Evolutionary conservation across 2,113 vertebrate species (phyloP), one percentile per base, ranked within the genome.

Genomic region (Irena cyanogastra): DNA sequence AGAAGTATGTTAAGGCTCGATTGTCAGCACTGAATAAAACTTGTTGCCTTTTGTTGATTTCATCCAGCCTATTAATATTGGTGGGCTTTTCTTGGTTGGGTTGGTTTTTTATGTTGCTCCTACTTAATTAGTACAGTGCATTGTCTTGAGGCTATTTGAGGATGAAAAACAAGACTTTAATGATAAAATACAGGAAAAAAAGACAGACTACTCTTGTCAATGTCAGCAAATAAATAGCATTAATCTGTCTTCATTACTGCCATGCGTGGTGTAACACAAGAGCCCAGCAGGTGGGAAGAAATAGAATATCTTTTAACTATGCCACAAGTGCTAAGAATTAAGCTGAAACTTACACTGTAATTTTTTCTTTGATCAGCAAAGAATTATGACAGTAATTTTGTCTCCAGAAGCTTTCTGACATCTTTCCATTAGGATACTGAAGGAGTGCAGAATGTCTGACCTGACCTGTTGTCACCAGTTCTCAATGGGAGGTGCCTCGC

Each of bases 231-330:
- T 96, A 98, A 98, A 98, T 97, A 98, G 87, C 91, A 79, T 96
- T 97, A 97, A 98, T 99, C 97, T 97, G 96, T 98, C 98, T 99
- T 99, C 98, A 98, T 99, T 98, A 98, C 91, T 94, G 90, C 89
- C 87, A 16, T 81, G 88, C 66, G 82, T 82, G 60, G 56, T 96
- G 94, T 95, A 96, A 93, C 91, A 87, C 91, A 80, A 70, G 88
- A 76, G 53, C 83, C 35, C 39, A 91, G 85, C 90, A 93, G 87
- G 94, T 94, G 60, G 91, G 87, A 97, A 90, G 52, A 91, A 91
- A 52, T 76, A 68, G 77, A 93, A 93, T 83, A 90, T 72, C 35
- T 96, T 94, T 93, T 86, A 92, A 80, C 82, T 63, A 79, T 76
- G 96, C 64, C 75, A 65, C 1, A 21, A 97, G 90, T 94, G 93